Base-by-base conservation (phyloP, 2,888 invertebrate species). In the Erebia palarica region DNA sequence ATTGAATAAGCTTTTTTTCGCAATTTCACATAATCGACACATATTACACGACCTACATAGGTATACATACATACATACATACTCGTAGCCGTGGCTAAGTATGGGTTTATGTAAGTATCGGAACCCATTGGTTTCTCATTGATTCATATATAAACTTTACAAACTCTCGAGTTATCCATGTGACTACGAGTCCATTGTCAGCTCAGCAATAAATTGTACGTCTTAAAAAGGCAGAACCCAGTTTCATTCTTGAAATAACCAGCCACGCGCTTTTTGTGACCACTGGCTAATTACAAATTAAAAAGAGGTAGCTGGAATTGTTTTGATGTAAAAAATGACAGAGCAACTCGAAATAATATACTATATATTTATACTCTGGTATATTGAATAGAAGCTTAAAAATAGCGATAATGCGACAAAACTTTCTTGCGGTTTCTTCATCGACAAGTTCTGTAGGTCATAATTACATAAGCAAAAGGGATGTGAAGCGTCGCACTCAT, bases 91-190 rank as follows among this genome's bases (percentile, higher is more conserved):
- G 36, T 16, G 18, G 47, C 18, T 36, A 44, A 1, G 44, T 44
- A 53, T 53, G 42, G 53, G 72, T 87, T 85, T 78, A 86, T 73
- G 80, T 80, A 75, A 81, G 82, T 27, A 71, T 73, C 76, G 78
- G 78, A 65, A 72, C 81, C 76, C 86, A 86, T 86, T 82, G 87
- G 87, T 76, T 87, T 89, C 81, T 79, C 79, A 82, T 83, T 88
- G 85, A 89, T 86, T 83, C 83, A 82, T 80, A 78, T 82, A 87
- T 90, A 86, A 88, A 89, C 86, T 84, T 77, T 78, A 79, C 73
- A 78, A 80, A 80, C 27, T 51, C 49, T 69, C 63, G 66, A 57
- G 75, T 73, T 71, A 73, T 78, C 78, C 81, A 79, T 79, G 80
- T 82, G 78, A 80, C 78, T 75, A 78, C 76, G 77, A 77, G 80